Conservation (phyloP, 2,888 invertebrate genomes). For the Anodontia alba region DNA sequence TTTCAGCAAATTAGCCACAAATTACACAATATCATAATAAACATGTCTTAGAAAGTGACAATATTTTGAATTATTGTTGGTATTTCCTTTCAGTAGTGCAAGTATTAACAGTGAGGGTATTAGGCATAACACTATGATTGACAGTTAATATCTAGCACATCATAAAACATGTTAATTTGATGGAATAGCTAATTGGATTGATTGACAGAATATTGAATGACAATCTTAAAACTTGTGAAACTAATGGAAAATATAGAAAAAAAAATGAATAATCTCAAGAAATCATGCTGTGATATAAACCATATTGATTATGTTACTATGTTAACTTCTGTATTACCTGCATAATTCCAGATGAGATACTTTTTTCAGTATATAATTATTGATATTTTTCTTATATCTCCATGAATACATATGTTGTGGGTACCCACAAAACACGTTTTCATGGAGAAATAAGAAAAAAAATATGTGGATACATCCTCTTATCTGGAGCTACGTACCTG, state of each 20-base stretch:
- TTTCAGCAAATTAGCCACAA: not conserved
- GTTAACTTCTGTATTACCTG: too few species aligned
- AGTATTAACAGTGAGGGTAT: not conserved
- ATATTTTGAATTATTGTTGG: conserved; percentile 2
- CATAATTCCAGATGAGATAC: too few species aligned
- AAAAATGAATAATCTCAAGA: too few species aligned
- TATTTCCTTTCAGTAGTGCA: not conserved
- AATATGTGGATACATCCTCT: too few species aligned
- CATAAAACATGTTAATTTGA: conserved; percentile 21
- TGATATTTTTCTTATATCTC: too few species aligned
- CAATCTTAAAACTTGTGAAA: not conserved
- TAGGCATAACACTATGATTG: not conserved
- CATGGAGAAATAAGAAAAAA: too few species aligned
- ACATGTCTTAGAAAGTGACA: conserved; percentile 1
- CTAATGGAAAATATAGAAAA: conserved; percentile 2
- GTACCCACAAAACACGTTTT: too few species aligned
- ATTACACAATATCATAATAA: conserved; percentile 14
- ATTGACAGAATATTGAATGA: conserved; percentile 12
- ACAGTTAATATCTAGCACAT: not conserved
- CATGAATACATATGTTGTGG: too few species aligned
- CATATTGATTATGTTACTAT: too few species aligned
- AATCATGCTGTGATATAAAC: too few species aligned
- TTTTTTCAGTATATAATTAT: too few species aligned
- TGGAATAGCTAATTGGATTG: conserved; percentile 8
- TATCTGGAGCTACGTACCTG: too few species aligned